These are phyloP conservation scores for Xestia c-nigrum DNA, from an alignment of 2,888 invertebrate genomes.

Conservation along the genomic window DNA sequence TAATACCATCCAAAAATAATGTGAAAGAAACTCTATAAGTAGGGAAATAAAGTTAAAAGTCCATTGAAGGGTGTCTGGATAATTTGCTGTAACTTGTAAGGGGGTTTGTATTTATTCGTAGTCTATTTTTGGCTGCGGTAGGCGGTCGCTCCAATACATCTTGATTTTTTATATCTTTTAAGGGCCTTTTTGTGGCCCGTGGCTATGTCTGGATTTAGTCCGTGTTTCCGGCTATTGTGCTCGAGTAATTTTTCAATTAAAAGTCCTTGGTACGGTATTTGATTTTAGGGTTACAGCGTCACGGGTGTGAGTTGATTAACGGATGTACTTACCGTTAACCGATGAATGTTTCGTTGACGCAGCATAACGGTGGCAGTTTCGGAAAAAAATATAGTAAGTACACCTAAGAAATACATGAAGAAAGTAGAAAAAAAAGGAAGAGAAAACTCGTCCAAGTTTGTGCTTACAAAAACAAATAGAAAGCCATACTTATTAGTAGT, in stretches of 20 bases:
- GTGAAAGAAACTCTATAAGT: conserved; percentile 26
- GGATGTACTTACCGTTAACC: conserved; percentile 3
- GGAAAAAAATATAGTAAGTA: neutral
- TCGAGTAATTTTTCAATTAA: conserved; percentile 80
- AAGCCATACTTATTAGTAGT: neutral
- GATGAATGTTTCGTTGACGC: neutral
- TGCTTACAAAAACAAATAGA: neutral
- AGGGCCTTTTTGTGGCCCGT: conserved; percentile 82
- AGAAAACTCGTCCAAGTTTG: neutral
- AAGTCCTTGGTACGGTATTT: conserved; percentile 58
- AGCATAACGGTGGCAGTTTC: neutral
- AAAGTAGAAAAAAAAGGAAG: neutral
- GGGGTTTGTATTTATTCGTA: conserved; percentile 71
- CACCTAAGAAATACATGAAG: neutral
- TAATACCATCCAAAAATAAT: conserved; percentile 12
- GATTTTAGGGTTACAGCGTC: conserved; percentile 51
- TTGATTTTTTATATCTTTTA: conserved; percentile 82
- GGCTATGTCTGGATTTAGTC: conserved; percentile 83
- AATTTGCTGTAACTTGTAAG: conserved; percentile 20
- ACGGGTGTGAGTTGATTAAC: conserved; percentile 26
- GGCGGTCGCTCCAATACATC: conserved; percentile 88
- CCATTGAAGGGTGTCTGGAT: conserved; percentile 18
- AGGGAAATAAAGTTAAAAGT: conserved; percentile 33
- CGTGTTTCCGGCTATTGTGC: conserved; percentile 88
- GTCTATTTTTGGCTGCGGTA: conserved; percentile 90